A percentile compares a stretch with the other conserved stretches of the same genome.
These are phyloP conservation scores for Drosophila neutralis DNA, from an alignment of 2,888 invertebrate genomes.

Conservation along the genomic window DNA sequence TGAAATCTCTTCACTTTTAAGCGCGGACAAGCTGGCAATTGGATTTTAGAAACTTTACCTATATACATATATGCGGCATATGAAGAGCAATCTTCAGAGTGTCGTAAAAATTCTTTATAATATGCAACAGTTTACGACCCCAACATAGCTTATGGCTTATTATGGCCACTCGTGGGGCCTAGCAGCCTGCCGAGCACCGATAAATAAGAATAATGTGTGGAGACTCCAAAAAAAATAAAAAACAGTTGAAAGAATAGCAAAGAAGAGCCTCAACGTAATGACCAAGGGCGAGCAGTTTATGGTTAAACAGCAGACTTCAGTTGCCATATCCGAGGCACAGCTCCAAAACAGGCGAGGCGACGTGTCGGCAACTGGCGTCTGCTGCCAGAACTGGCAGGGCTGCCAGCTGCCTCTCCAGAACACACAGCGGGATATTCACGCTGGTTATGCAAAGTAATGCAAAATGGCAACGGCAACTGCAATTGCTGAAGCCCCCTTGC, in stretches of 20 bases:
- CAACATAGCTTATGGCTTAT: slow-evolving; percentile 41
- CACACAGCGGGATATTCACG: slow-evolving; percentile 65
- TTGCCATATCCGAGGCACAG: slow-evolving; percentile 36
- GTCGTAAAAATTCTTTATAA: slow-evolving; percentile 43
- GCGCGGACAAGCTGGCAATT: slow-evolving; percentile 1
- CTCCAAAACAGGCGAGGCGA: slow-evolving; percentile 46
- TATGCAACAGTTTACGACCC: slow-evolving; percentile 60
- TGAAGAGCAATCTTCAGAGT: slow-evolving; percentile 12
- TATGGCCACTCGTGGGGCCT: slow-evolving; percentile 46
- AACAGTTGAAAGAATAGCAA: slow-evolving; percentile 2
- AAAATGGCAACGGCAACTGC: slow-evolving; percentile 72
- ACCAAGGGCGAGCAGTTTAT: slow-evolving; percentile 74
- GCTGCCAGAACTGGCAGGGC: slow-evolving; percentile 12
- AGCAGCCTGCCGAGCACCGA: slow-evolving; percentile 55
- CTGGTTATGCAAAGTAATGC: slow-evolving; percentile 78
- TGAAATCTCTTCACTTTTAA: neutral
- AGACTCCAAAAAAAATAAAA: slow-evolving; percentile 14
- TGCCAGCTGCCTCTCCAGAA: slow-evolving; percentile 12
- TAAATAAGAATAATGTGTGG: slow-evolving; percentile 73
- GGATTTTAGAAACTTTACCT: slow-evolving; percentile 2
- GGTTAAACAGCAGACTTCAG: slow-evolving; percentile 67
- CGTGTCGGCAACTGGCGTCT: slow-evolving; percentile 45
- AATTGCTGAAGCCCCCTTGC: slow-evolving; percentile 58
- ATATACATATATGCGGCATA: neutral
- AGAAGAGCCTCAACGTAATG: slow-evolving; percentile 57